phyloP scores from a whole-genome alignment of 2,797 vertebrate species.

The Poliocrania exsul region DNA sequence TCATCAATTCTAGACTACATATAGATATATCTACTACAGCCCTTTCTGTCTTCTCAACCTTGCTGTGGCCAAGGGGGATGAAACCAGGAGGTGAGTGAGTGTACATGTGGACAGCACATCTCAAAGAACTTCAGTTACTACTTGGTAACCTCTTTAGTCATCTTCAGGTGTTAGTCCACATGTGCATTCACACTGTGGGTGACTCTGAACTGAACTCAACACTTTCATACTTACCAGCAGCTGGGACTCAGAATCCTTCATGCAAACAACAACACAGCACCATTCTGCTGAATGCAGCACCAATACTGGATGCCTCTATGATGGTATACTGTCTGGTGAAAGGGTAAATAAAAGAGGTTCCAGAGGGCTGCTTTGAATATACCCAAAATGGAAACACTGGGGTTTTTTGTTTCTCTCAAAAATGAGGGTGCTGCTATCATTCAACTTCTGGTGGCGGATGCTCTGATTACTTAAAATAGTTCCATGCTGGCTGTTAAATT shows the following conservation, averaged over 20 bases:
- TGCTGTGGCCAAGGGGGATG: background rate
- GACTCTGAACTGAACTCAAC: background rate
- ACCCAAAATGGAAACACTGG: background rate
- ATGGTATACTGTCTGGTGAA: background rate
- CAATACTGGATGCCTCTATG: background rate
- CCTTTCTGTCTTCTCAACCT: background rate
- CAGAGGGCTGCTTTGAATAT: background rate
- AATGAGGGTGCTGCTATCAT: background rate
- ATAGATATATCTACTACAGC: background rate
- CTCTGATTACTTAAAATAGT: background rate
- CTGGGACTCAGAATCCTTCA: slow-evolving; percentile 5
- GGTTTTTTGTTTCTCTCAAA: background rate
- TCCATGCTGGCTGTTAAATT: background rate
- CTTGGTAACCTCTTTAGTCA: background rate
- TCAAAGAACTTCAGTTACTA: background rate
- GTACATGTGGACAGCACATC: background rate
- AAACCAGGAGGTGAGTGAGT: background rate
- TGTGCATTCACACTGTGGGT: background rate
- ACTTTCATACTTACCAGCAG: background rate
- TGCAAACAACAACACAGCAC: background rate
- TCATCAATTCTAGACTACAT: background rate
- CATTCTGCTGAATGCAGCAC: slow-evolving; percentile 12
- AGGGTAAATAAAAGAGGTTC: background rate
- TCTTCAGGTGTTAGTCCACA: background rate
- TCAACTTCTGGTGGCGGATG: background rate